phyloP scores from a whole-genome alignment of 2,797 vertebrate genomes.

The Acropternis orthonyx region DNA sequence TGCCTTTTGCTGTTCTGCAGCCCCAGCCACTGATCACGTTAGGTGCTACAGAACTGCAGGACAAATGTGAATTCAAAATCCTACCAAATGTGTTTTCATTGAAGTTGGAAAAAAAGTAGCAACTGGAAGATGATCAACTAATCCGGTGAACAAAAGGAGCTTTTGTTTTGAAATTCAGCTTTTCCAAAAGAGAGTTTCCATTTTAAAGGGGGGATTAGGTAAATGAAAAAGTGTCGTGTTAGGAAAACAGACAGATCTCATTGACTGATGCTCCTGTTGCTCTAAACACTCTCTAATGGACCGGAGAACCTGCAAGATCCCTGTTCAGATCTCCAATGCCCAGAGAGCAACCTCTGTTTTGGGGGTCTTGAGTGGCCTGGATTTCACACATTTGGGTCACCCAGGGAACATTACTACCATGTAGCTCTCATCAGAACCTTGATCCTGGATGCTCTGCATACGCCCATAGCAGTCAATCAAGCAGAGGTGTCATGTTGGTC shows the following conservation, averaged over 20 bases:
- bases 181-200: background rate
- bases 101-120: background rate
- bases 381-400: background rate
- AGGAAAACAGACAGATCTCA: background rate
- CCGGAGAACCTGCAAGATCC: background rate
- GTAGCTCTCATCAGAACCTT: background rate
- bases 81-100: background rate
- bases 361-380: background rate
- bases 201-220: background rate
- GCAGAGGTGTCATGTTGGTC: background rate
- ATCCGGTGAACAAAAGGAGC: background rate
- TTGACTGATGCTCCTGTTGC: background rate
- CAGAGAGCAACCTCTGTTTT: background rate
- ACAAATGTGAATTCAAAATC: background rate
- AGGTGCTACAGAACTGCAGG: background rate
- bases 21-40: background rate
- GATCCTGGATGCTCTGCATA: background rate
- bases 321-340: background rate
- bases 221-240: background rate
- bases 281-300: background rate
- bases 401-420: background rate
- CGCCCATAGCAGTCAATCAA: background rate
- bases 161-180: background rate
- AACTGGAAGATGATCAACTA: background rate
- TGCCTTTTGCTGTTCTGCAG: background rate